Base-by-base conservation (phyloP, 2,113 vertebrate genomes). In the Stictonetta naevosa region DNA sequence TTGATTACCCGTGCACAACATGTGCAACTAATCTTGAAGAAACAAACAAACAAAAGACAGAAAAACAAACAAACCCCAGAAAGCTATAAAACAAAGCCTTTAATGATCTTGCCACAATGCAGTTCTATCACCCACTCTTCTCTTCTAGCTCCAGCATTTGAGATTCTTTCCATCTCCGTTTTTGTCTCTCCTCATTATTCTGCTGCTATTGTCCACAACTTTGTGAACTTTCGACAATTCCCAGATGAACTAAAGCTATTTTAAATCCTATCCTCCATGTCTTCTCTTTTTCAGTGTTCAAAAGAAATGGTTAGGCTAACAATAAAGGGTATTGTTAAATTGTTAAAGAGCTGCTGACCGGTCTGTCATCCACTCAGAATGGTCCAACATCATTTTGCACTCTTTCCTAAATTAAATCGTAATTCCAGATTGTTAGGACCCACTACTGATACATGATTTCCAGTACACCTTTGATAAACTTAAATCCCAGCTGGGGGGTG, bases 51-150 rank as follows among this genome's bases (percentile, higher is more conserved):
- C 9, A 17, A 55, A 81, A 8, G 3, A 18, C 31, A 15, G 4
- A 36, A 50, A 75, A 21, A 20, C 16, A 0, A 50, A 17, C 23
- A n/a, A 33, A 46, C 0, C 8, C 1, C 5, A 16, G 13, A n/a
- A 38, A 44, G 9, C 25, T 42, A 23, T 11, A 85, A 67, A 74
- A 28, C 29, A 80, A 81, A 56, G 4, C 22, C 19, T 46, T 38
- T 20, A 46, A 31, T 31, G 29, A 42, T 2, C 18, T 33, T 26
- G 68, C 10, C 34, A 48, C 29, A 21, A 28, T 3, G 52, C 5
- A 34, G 10, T 28, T 60, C 63, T 13, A 6, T 11, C 13, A n/a
- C 1, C 4, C 25, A 8, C 21, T 68, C 15, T 36, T 34, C 33
- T 62, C 20, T 44, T 56, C n/a, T 48, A 90, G 53, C 34, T 82